phyloP scores from a whole-genome alignment of 2,113 vertebrate species.

The Tupaia tana region DNA sequence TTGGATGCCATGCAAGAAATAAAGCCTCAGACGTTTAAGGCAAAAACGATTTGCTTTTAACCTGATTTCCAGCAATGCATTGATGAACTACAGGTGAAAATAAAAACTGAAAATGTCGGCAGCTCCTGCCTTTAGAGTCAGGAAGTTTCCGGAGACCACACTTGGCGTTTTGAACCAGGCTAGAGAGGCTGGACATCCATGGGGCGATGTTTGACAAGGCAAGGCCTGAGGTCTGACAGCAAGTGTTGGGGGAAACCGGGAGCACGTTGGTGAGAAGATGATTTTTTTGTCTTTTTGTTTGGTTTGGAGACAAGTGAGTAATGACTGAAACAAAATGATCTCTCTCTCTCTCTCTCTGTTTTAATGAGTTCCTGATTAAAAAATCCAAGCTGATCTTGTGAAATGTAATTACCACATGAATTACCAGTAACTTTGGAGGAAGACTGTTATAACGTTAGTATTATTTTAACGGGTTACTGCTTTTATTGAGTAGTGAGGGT shows the following conservation, averaged over 20 bases:
- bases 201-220: no score
- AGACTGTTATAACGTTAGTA: background rate
- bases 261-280: background rate
- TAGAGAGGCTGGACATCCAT: no score
- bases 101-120: background rate
- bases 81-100: background rate
- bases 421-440: background rate
- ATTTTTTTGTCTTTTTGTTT: background rate
- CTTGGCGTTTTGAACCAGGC: background rate
- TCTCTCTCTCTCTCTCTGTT: background rate
- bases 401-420: conserved; percentile 28
- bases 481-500: background rate
- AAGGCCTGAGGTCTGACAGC: background rate
- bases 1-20: background rate
- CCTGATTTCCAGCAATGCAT: conserved; percentile 16
- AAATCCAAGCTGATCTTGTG: background rate
- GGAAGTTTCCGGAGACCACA: background rate
- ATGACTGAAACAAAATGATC: background rate
- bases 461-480: background rate
- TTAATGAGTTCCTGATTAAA: background rate
- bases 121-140: background rate
- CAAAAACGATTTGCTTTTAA: conserved; percentile 32
- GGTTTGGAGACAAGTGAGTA: background rate
- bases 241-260: background rate
- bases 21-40: background rate